Conservation (phyloP, 2,113 vertebrate species). For the Etheostoma cragini region DNA sequence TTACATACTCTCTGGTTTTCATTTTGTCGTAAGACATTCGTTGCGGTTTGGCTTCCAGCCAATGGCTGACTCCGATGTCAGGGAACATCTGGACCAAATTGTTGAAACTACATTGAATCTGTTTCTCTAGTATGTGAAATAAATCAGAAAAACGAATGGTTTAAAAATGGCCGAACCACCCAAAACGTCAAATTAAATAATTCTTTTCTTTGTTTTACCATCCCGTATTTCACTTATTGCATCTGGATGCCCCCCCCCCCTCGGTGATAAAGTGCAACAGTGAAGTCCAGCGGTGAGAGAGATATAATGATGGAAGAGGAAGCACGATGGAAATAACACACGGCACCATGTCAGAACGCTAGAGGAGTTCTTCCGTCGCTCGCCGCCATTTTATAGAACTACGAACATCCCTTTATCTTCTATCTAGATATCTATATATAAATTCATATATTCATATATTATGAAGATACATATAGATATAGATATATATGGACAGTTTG, state of each 20-base stretch:
- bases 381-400: not conserved
- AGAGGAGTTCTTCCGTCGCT: not conserved
- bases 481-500: no score
- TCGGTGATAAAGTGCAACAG: conserved; percentile 78
- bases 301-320: conserved; percentile 38
- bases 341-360: not conserved
- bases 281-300: conserved; percentile 47
- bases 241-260: conserved; percentile 8
- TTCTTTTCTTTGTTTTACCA: not conserved
- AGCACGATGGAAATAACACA: conserved; percentile 34
- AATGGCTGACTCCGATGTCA: no score
- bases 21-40: not conserved
- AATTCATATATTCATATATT: no score
- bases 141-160: not conserved
- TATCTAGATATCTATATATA: no score
- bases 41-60: not conserved
- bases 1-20: not conserved
- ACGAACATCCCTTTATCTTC: not conserved
- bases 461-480: no score
- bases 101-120: no score
- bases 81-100: no score
- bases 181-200: not conserved
- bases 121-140: not conserved
- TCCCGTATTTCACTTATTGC: conserved; percentile 38
- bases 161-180: not conserved